Evolutionary conservation across 1,140 invertebrate species (phyloP), one percentile per base, ranked within the genome.

Genomic region (Bombus sylvicola): DNA sequence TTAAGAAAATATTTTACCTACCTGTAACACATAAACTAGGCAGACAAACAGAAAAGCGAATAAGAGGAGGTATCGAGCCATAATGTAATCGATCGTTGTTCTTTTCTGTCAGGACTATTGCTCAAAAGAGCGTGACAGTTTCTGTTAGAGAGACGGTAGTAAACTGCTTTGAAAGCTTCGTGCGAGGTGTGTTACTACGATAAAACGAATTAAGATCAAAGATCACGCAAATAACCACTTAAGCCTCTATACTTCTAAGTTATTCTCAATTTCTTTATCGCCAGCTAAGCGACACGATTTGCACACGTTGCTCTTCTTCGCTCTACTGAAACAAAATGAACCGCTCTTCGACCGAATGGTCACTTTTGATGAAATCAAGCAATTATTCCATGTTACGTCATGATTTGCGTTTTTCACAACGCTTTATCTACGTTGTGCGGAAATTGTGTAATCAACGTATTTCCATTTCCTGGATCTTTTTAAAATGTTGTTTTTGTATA

Each of bases 21-120:
- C 92, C 89, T 92, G 88, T 8, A 72, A 39, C 6, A 81, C 1
- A 41, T 78, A 91, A n/a, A 90, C 53, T 13, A 89, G 37, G 47
- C 83, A 73, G 34, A 75, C 66, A 31, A 88, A 2, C 3, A 92
- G 53, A 28, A 91, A 12, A 41, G 62, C 68, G 31, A 89, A 13
- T 22, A 92, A 31, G 31, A 90, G 34, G 31, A 90, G 41, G 39
- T 80, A 84, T 53, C 91, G 91, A 31, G 86, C 47, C 92, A 93
- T 93, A n/a, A 25, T 57, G 1, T 25, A 22, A 34, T 9, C 22
- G 34, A 34, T n/a, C n/a, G 64, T n/a, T 34, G 34, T 18, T 43
- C 28, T 31, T 59, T 13, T 34, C 6, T n/a, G 18, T 53, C 18
- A 53, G 47, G 47, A 0, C 47, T 25, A 0, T 22, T 9, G 34